Evolutionary conservation across 2,797 vertebrate species (phyloP).

Genomic region (Falco biarmicus): DNA sequence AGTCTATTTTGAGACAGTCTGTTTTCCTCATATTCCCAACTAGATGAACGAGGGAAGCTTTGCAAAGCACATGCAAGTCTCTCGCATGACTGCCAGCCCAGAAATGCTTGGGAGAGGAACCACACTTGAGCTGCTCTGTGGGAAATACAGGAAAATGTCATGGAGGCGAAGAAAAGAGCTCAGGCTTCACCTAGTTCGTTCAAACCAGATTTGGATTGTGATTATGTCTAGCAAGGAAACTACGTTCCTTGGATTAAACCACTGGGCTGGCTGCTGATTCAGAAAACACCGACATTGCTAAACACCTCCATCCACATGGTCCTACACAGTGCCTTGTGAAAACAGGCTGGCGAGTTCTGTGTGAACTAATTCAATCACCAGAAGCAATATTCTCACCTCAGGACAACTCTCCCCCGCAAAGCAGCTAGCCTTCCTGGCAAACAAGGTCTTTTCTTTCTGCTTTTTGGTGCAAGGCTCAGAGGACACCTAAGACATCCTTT

Average conservation of each 20-base stretch:
- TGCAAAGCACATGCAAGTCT: background rate
- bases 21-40: constrained; percentile 1
- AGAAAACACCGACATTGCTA: background rate
- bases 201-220: background rate
- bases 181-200: constrained; percentile 17
- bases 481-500: background rate
- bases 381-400: background rate
- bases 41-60: background rate
- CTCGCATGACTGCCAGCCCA: background rate
- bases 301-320: background rate
- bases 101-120: background rate
- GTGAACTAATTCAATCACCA: background rate
- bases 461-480: background rate
- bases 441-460: background rate
- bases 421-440: background rate
- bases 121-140: accelerated
- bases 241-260: constrained; percentile 3
- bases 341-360: background rate
- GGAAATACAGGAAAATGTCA: constrained; percentile 1
- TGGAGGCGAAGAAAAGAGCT: constrained; percentile 18
- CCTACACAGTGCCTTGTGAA: background rate
- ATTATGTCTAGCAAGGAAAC: constrained; percentile 36
- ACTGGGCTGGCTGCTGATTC: background rate
- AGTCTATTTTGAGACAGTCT: constrained; percentile 17
- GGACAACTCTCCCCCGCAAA: background rate